Evolutionary conservation across 1,140 invertebrate species (phyloP), one percentile per base, ranked within the genome.

Genomic region (Drosophila orena): DNA sequence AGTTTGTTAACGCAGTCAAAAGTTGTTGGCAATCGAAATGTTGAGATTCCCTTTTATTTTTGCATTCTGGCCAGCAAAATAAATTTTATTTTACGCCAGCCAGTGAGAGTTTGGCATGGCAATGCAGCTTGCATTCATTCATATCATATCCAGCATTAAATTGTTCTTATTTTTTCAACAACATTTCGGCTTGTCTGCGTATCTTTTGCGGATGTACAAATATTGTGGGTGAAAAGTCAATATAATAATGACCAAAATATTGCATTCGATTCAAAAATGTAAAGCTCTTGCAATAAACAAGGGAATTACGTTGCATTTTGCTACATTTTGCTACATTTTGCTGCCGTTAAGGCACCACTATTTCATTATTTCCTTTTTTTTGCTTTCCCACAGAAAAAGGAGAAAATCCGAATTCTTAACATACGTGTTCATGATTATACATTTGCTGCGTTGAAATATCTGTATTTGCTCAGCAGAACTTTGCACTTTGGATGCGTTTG

Each of bases 1-100:
- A 58, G 64, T 69, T 69, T 70, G 66, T 70, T 69, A 69, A 70
- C 62, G 62, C 64, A 69, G 66, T 47, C 66, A 69, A 56, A 55
- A 55, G 49, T 55, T 55, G 49, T 56, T 37, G 22, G 43, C 49
- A 12, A 52, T 38, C 15, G 24, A 14, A 46, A 37, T 22, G 42
- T 30, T 17, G 22, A 35, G 30, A 62, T 52, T 64, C 17, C n/a
- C 6, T 37, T 52, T 35, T 47, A 20, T 61, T n/a, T 42, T 10
- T 43, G 17, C 40, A 22, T 14, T 14, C 5, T 3, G 42, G 27
- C 65, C 22, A 40, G 47, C 27, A 38, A 69, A 54, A 68, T 53
- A 20, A 46, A 53, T 65, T 66, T 42, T 34, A 66, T 66, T 66
- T 66, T 66, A 11, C 15, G n/a, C 17, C 17, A 17, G 17, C 17